Evolutionary conservation across 1,140 invertebrate species (phyloP), one percentile per base, ranked within the genome.

Genomic region (Drosophila kanapiae): DNA sequence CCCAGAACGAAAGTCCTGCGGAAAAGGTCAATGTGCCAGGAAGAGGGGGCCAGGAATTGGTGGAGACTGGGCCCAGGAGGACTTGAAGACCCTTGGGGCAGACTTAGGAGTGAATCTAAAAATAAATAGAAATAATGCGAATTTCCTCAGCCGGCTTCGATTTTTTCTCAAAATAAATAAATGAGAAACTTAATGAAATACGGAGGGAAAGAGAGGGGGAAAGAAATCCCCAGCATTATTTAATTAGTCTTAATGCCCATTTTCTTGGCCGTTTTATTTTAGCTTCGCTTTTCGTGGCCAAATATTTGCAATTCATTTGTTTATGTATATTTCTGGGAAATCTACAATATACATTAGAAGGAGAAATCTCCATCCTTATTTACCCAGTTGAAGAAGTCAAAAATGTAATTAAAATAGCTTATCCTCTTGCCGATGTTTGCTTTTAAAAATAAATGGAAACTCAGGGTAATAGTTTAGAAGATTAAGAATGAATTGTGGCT

Each of bases 1-100:
- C 33, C 18, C 57, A 64, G 60, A 58, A 53, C 14, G 45, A 54
- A 45, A 43, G 31, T 37, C 37, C 31, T 38, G 60, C 37, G 59
- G 48, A 76, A 69, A 80, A 85, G 82, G 72, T 85, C 82, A 85
- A 85, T 85, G 78, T 54, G 74, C 82, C 76, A 47, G 57, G 58
- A 14, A 47, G 48, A 58, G 35, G 54, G 40, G 40, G 48, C 31
- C 6, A 51, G 43, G 61, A 82, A 81, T 82, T 68, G 77, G 72
- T 69, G 58, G 42, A 56, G 43, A 35, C 33, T 23, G 35, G 23
- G 53, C 14, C 16, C 11, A 11, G 10, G 35, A 9, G 35, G 10
- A 11, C 16, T 56, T 27, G 9, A 54, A 18, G 53, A 27, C 53
- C 76, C 77, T 80, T 23, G 62, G 71, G 81, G 59, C 77, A 42